A percentile compares a stretch with the other conserved stretches of the same genome.
These are phyloP conservation scores for Petromus typicus DNA, from an alignment of 2,113 vertebrate genomes.

Conservation along the genomic window DNA sequence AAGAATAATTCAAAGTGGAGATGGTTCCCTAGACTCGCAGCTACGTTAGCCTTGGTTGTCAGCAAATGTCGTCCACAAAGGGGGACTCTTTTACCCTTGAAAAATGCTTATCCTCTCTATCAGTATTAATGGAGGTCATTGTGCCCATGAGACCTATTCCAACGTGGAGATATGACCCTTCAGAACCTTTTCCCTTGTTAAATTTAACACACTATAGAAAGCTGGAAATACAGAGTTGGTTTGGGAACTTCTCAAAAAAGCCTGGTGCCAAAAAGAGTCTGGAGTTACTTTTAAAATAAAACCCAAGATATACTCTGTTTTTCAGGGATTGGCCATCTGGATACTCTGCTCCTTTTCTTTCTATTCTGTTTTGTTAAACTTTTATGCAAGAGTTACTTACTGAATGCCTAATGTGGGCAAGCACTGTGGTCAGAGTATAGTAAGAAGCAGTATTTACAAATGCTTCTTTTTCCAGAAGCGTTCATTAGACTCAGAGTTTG, in stretches of 20 bases:
- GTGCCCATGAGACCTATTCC: not conserved
- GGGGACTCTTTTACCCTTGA: conserved; percentile 40
- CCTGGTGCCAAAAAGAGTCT: not conserved
- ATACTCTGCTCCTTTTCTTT: not conserved
- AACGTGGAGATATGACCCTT: not conserved
- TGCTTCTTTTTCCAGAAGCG: not conserved
- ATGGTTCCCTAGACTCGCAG: conserved; percentile 34
- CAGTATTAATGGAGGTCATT: conserved; percentile 4
- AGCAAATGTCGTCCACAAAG: not conserved
- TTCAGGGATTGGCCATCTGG: not conserved
- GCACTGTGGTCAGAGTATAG: too few species aligned
- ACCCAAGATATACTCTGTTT: not conserved
- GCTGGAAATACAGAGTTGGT: not conserved
- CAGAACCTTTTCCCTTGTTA: not conserved
- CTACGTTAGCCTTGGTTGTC: not conserved
- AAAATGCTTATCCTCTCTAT: conserved; percentile 5
- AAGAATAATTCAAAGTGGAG: conserved; percentile 51
- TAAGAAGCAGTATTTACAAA: not conserved
- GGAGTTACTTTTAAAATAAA: conserved; percentile 26
- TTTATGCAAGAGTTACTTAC: not conserved
- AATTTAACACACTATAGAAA: not conserved
- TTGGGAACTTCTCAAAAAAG: not conserved
- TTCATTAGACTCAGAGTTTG: not conserved
- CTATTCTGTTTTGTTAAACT: not conserved
- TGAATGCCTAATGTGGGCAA: not conserved